Percentiles rank a stretch among this genome's conserved stretches.
phyloP scores from a whole-genome alignment of 2,888 invertebrate genomes.

The Spatulosminthurus flaviceps region DNA sequence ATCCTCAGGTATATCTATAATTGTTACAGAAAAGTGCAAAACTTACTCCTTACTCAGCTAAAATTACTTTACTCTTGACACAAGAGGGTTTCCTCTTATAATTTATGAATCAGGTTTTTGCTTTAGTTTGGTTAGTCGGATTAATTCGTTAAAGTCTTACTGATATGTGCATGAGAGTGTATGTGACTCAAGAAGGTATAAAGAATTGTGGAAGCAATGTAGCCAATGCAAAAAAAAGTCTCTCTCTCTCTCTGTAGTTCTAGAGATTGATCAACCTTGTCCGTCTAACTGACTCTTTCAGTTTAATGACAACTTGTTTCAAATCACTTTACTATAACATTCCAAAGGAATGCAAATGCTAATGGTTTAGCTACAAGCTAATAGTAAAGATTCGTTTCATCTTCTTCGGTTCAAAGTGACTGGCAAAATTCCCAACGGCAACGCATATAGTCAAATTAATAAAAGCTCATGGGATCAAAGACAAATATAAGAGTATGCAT shows the following conservation, averaged over 20 bases:
- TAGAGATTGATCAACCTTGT: conserved; percentile 8
- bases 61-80: neutral
- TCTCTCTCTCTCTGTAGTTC: neutral
- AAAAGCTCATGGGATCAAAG: too few species aligned
- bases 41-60: neutral
- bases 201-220: too few species aligned
- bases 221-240: neutral
- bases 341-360: neutral
- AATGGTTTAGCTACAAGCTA: too few species aligned
- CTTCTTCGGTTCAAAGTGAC: too few species aligned
- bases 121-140: neutral
- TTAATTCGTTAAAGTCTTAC: neutral
- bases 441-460: too few species aligned
- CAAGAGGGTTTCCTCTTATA: neutral
- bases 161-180: too few species aligned
- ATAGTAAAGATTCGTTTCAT: too few species aligned
- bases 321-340: conserved; percentile 6
- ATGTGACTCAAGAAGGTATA: too few species aligned
- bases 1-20: neutral
- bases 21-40: neutral
- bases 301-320: conserved; percentile 13
- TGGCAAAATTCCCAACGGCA: too few species aligned
- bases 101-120: conserved; percentile 9
- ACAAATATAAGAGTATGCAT: too few species aligned
- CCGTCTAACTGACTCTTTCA: too few species aligned